Evolutionary conservation across 2,888 invertebrate genomes (phyloP).

Genomic region (Ochropleura plecta): DNA sequence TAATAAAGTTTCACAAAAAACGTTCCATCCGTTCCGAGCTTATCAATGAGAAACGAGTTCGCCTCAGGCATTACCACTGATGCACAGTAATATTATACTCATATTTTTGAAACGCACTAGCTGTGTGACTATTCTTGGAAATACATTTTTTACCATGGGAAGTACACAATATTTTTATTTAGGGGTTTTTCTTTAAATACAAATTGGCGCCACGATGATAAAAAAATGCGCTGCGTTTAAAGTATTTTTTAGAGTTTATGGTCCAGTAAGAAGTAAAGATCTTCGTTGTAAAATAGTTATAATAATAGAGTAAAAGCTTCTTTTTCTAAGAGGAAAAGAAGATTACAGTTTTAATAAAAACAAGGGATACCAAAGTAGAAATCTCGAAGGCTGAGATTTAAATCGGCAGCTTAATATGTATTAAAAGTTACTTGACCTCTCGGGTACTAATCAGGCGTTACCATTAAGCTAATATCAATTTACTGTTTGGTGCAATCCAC

Average conservation of each 20-base stretch:
- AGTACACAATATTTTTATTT: not conserved
- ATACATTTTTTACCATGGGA: not conserved
- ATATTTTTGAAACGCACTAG: conserved; percentile 19
- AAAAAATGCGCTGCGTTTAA: not conserved
- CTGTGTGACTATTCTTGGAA: not conserved
- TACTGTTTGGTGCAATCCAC: conserved; percentile 28
- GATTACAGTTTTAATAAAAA: not conserved
- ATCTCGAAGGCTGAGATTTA: not conserved
- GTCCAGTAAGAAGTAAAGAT: not conserved
- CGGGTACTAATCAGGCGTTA: conserved; percentile 13
- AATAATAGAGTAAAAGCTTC: no score
- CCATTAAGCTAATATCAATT: conserved; percentile 32
- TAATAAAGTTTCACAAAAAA: conserved; percentile 62
- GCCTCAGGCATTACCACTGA: conserved; percentile 43
- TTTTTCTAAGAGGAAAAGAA: not conserved
- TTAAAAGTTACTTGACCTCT: conserved; percentile 24
- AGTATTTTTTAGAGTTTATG: not conserved
- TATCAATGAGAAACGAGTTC: conserved; percentile 59
- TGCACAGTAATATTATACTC: conserved; percentile 30
- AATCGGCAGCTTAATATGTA: not conserved
- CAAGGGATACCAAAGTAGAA: not conserved
- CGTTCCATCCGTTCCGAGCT: conserved; percentile 47
- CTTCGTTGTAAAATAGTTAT: no score
- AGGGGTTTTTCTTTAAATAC: not conserved
- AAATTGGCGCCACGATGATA: not conserved